Evolutionary conservation across 1,140 invertebrate species (phyloP).

Genomic region (Lepidurus couesii): DNA sequence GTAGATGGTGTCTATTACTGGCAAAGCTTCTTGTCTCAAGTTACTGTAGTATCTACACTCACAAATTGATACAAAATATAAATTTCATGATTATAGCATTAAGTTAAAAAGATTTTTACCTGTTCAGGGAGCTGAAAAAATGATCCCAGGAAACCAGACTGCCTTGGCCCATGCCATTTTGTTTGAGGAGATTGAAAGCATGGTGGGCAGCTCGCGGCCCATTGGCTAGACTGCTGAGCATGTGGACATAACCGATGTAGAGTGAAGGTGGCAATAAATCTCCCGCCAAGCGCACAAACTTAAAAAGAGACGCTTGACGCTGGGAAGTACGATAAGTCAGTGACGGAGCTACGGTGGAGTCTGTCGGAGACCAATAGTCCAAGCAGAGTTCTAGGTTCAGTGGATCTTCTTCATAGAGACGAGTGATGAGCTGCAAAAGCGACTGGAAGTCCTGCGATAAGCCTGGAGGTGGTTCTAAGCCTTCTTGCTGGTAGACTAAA

Average conservation of each 20-base stretch:
- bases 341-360: slow-evolving; percentile 40
- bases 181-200: slow-evolving; percentile 80
- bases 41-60: slow-evolving; percentile 48
- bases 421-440: slow-evolving; percentile 67
- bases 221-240: slow-evolving; percentile 74
- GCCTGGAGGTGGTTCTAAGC: slow-evolving; percentile 67
- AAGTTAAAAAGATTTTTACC: slow-evolving; percentile 55
- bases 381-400: slow-evolving; percentile 61
- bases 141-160: slow-evolving; percentile 73
- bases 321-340: slow-evolving; percentile 44
- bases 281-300: slow-evolving; percentile 81
- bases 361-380: slow-evolving; percentile 76
- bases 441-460: slow-evolving; percentile 76
- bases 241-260: slow-evolving; percentile 79
- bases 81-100: neutral
- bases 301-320: slow-evolving; percentile 70
- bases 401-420: slow-evolving; percentile 70
- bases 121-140: slow-evolving; percentile 75
- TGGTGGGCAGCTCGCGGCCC: slow-evolving; percentile 64
- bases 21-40: slow-evolving; percentile 60
- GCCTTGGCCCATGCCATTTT: slow-evolving; percentile 51
- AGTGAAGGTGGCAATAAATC: slow-evolving; percentile 77
- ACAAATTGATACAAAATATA: slow-evolving; percentile 27
- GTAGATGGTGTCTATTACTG: slow-evolving; percentile 58
- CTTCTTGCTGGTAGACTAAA: slow-evolving; percentile 71